Base-by-base conservation (phyloP, 2,888 invertebrate species). In the Eupeodes luniger region DNA sequence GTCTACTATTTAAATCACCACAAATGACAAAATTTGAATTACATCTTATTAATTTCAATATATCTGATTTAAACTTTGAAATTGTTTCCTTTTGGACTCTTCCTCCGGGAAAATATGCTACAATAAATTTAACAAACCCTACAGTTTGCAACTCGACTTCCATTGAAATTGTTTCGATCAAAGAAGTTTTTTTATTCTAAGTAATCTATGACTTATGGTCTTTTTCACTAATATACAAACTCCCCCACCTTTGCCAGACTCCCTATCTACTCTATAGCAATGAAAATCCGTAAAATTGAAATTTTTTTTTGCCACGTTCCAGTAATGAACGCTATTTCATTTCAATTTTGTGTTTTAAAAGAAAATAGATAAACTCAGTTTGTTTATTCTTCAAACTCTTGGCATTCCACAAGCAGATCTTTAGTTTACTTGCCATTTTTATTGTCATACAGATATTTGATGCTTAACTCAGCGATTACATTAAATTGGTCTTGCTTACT, bases 61-160 rank as follows among this genome's bases (percentile, higher is more conserved):
- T 55, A 55, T 55, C 55, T 19, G 16, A 19, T 55, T 55, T 55
- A 7, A 55, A 55, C 55, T 6, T 55, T 55, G 55, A 55, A 55
- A 55, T 55, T 7, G 9, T 55, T 16, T 19, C 53, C n/a, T 53
- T 53, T 53, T n/a, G 11, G n/a, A 53, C 53, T 53, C n/a, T 53
- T 53, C 16, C 53, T n/a, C 53, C 16, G 53, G 53, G 53, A 19
- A 53, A 53, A 53, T 53, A 53, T 53, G 16, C 53, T 7, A 9
- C 6, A 53, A 53, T 53, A n/a, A 53, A 53, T n/a, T 53, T 53
- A n/a, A 55, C 55, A 55, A 16, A 16, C 55, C 55, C 19, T 16
- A 55, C 16, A 19, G 19, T 16, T 55, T 55, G 55, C 19, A 55
- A 55, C 16, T 55, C 55, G 6, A 55, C 55, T 55, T 55, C 55